Base-by-base conservation (phyloP, 2,888 invertebrate species). In the Xestia ashworthii region DNA sequence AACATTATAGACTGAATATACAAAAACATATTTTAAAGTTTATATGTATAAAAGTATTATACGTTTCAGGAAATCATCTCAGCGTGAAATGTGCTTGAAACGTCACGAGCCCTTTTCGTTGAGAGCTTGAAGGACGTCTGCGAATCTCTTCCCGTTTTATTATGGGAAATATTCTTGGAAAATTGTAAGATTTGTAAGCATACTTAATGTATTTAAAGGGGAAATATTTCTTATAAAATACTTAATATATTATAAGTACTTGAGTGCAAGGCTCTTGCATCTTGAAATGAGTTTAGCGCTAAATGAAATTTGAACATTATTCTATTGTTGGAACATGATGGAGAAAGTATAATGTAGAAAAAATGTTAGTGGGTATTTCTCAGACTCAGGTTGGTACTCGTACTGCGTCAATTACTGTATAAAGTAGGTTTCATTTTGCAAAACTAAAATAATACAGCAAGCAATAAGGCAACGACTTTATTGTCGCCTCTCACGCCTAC, bases 51-150 rank as follows among this genome's bases (percentile, higher is more conserved):
- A 55, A 55, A 55, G n/a, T 55, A n/a, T 55, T 38, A 48, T n/a
- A 32, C 16, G 22, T 80, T 77, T 41, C 14, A 11, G 44, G 16
- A 14, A 76, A 64, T 68, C 32, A 71, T 65, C 71, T 44, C 22
- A 19, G 58, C 38, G 6, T 83, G 32, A 55, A 68, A 68, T 71
- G 38, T 48, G 53, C 64, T 72, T 41, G 46, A 50, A 67, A 50
- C 41, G n/a, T 12, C 14, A 62, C 46, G 14, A 66, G 53, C 66
- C 32, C 71, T 70, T 55, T 12, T 9, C 11, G 25, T 64, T n/a
- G 11, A 72, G 48, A 3, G 67, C 14, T 58, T 80, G 50, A 83
- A 83, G 80, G n/a, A 79, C 67, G 80, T 41, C 72, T 72, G 58
- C 9, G 25, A 79, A 53, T 50, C 46, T 71, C 9, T 71, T 58